These are phyloP conservation scores for Leptarthrus brevirostris DNA, from an alignment of 2,888 invertebrate genomes.

Conservation along the genomic window DNA sequence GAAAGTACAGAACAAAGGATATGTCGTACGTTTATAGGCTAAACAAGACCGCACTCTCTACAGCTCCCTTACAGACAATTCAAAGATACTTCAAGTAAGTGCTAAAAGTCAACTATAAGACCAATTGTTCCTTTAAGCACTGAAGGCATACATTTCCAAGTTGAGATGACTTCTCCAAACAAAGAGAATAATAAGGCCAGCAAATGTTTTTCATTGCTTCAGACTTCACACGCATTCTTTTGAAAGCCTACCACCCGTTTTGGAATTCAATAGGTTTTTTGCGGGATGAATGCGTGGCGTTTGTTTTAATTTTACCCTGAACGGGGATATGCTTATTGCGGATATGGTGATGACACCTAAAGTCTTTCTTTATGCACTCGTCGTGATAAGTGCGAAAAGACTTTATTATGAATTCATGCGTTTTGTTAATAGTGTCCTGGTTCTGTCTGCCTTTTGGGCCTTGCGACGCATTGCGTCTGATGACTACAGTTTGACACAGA, in stretches of 20 bases:
- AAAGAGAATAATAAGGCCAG: slow-evolving; percentile 23
- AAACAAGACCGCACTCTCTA: no score
- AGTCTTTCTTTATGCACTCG: background rate
- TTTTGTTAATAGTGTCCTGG: slow-evolving; percentile 25
- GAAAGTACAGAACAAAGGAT: no score
- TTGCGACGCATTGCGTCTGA: background rate
- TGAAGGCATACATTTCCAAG: slow-evolving; percentile 25
- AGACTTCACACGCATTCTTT: slow-evolving; percentile 24
- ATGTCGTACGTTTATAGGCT: no score
- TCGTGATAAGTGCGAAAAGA: background rate
- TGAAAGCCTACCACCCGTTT: background rate
- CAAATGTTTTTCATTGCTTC: slow-evolving; percentile 23
- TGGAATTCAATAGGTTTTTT: background rate
- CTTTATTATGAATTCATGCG: slow-evolving; percentile 23
- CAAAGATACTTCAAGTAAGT: slow-evolving; percentile 16
- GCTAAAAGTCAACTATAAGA: slow-evolving; percentile 35
- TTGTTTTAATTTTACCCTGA: background rate
- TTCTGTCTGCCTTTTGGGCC: background rate
- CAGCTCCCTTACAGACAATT: background rate
- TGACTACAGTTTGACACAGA: no score
- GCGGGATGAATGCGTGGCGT: background rate
- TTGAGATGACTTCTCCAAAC: slow-evolving; percentile 16
- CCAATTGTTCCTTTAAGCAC: slow-evolving; percentile 31
- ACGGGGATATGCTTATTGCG: background rate
- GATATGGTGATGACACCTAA: background rate